Conservation (phyloP, 2,888 invertebrate genomes). For the Yponomeuta malinellus region DNA sequence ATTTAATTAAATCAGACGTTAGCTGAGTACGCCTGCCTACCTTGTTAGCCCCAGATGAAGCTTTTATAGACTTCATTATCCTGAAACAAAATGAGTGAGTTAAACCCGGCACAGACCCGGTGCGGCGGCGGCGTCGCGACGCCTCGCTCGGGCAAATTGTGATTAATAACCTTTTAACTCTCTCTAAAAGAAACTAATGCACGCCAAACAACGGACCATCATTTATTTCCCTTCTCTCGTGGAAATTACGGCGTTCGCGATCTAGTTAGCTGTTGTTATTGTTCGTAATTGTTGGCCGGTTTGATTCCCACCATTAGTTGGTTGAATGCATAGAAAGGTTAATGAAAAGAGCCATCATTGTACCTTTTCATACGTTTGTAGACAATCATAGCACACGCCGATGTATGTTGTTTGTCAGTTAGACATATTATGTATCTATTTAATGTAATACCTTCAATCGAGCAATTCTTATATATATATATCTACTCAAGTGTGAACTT, state of each 20-base stretch:
- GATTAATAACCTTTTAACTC: slow-evolving; percentile 12
- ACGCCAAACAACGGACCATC: not conserved
- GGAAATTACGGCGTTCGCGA: not conserved
- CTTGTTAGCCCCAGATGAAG: too few species aligned
- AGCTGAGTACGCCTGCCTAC: too few species aligned
- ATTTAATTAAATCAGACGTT: too few species aligned
- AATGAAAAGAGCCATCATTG: not conserved
- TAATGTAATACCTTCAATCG: too few species aligned
- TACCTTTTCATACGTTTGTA: not conserved
- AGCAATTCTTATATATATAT: too few species aligned
- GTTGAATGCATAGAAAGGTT: not conserved
- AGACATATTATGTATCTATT: too few species aligned
- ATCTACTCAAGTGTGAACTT: too few species aligned
- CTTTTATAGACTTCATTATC: not conserved
- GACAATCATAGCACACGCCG: too few species aligned
- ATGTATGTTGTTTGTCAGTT: too few species aligned
- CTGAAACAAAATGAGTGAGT: not conserved
- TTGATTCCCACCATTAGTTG: not conserved
- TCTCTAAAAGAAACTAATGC: slow-evolving; percentile 7
- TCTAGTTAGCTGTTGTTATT: slow-evolving; percentile 1
- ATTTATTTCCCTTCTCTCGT: not conserved
- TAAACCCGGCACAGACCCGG: not conserved
- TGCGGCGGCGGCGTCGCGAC: not conserved
- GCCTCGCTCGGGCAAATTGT: slow-evolving; percentile 8
- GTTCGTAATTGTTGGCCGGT: not conserved